Percentiles rank a stretch among this genome's conserved stretches.
Evolutionary conservation across 1,140 invertebrate genomes (phyloP).

Genomic region (Eumaeus atala): DNA sequence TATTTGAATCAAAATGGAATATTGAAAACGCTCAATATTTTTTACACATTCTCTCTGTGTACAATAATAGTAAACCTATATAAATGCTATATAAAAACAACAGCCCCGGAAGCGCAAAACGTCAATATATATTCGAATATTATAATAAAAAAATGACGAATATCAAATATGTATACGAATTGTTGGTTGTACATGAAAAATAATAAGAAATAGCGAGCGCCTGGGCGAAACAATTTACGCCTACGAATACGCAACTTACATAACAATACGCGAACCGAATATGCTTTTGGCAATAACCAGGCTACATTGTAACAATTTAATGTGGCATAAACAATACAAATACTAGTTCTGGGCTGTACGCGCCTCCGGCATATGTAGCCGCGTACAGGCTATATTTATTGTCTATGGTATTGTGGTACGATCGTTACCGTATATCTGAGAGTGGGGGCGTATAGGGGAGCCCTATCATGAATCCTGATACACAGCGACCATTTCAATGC

Average conservation of each 20-base stretch:
- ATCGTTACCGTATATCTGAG: constrained; percentile 67
- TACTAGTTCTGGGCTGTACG: constrained; percentile 47
- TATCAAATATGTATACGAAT: neutral
- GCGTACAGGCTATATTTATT: constrained; percentile 66
- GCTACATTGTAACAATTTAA: constrained; percentile 72
- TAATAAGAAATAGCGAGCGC: constrained; percentile 38
- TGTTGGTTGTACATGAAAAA: constrained; percentile 31
- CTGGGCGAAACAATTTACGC: constrained; percentile 52
- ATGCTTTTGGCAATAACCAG: constrained; percentile 68
- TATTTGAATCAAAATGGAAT: too few species aligned
- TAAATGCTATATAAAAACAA: too few species aligned
- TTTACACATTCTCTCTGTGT: too few species aligned
- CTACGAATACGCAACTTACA: constrained; percentile 52
- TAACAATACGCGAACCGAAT: constrained; percentile 60
- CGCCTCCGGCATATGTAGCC: constrained; percentile 56
- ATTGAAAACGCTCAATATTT: too few species aligned
- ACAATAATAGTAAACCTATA: too few species aligned
- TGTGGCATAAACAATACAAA: constrained; percentile 71
- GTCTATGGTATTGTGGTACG: constrained; percentile 69
- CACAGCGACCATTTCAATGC: constrained; percentile 44
- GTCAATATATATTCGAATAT: neutral
- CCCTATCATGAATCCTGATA: constrained; percentile 68
- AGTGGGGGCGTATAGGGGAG: constrained; percentile 54
- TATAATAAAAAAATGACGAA: neutral
- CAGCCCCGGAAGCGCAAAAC: too few species aligned